A percentile compares a stretch with the other conserved stretches of the same genome.
phyloP scores from a whole-genome alignment of 2,113 vertebrate species.

The Coturnix japonica region DNA sequence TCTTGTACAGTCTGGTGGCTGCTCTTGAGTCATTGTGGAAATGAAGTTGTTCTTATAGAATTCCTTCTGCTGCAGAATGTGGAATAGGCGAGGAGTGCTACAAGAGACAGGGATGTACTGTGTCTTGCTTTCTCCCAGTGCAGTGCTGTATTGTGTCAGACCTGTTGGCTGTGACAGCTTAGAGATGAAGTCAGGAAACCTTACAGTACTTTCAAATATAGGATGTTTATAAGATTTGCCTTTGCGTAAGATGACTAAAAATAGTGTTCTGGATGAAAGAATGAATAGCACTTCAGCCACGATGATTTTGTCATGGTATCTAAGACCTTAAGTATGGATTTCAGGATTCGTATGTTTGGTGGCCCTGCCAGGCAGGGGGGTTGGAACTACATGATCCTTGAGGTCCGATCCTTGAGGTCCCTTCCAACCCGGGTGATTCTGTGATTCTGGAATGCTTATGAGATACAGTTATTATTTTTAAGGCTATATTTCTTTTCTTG shows the following conservation, averaged over 20 bases:
- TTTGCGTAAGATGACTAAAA: not conserved
- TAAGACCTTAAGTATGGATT: not conserved
- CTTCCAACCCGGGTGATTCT: too few species aligned
- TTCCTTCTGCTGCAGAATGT: not conserved
- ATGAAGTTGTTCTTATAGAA: not conserved
- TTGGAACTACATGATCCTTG: too few species aligned
- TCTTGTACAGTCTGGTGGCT: not conserved
- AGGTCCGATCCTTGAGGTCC: too few species aligned
- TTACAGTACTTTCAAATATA: not conserved
- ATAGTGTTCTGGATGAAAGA: not conserved
- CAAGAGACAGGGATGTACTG: not conserved
- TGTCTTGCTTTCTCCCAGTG: not conserved
- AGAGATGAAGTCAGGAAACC: accelerated
- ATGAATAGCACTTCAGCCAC: accelerated
- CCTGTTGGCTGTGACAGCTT: accelerated
- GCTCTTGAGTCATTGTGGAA: not conserved
- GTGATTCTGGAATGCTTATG: not conserved
- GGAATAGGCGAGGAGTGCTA: accelerated
- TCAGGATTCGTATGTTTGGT: too few species aligned
- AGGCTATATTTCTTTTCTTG: not conserved
- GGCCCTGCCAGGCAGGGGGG: too few species aligned
- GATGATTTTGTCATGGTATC: not conserved
- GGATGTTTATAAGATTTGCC: not conserved
- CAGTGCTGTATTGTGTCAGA: not conserved
- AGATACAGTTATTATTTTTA: not conserved